Evolutionary conservation across 1,140 invertebrate genomes (phyloP), one percentile per base, ranked within the genome.

Genomic region (Brachionus rubens): DNA sequence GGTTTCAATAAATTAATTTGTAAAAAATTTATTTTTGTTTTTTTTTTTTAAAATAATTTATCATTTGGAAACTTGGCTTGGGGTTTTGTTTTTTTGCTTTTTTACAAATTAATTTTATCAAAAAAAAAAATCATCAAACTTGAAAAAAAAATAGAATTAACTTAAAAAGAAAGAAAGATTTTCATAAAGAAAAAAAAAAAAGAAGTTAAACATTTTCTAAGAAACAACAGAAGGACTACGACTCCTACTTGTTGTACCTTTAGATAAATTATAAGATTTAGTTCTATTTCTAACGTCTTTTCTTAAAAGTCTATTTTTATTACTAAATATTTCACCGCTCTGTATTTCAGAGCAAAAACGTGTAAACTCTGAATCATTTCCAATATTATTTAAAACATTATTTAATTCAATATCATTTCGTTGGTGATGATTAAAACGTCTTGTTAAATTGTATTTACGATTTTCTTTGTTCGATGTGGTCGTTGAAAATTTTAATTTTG

Each of bases 211-310:
- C 14, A 41, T 41, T 65, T 24, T 14, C 41, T 41, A 41, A 30
- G 10, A 43, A 41, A 33, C 33, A 62, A 62, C 30, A 7, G 59
- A 65, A 12, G 59, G 59, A 43, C 59, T 65, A 10, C 59, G 33
- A 26, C 59, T 65, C 1, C 59, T 19, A 26, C 19, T 43, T 43
- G 24, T 65, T 1, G 33, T 36, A 21, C 59, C 40, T 43, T 65
- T 65, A 3, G 33, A 43, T 9, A 65, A 43, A 65, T 65, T 65
- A 26, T 41, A 46, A 65, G 59, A 65, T 65, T 65, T 65, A 21
- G 59, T 65, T 24, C 59, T 41, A 24, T 43, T 65, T 24, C 59
- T 9, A 43, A 43, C 9, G 12, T 43, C 59, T 24, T 28, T 36
- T 43, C 40, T 36, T 10, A 65, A 24, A 14, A 14, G 12, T 65